Conservation (phyloP, 2,888 invertebrate genomes). For the Caenorhabditis becei region DNA sequence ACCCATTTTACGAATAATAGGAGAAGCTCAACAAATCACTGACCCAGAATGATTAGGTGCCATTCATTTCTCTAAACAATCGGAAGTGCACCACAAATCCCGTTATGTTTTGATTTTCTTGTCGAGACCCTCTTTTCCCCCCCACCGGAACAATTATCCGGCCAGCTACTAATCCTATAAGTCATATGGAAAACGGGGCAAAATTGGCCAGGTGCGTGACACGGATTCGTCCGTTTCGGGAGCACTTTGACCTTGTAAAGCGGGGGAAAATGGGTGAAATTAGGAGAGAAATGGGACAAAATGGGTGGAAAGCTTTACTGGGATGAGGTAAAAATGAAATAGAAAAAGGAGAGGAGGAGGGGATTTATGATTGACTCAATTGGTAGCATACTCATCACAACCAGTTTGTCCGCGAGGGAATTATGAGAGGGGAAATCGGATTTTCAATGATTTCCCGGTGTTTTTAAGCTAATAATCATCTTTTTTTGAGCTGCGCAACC, state of each 20-base stretch:
- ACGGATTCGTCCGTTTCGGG: conserved; percentile 6
- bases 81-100: neutral
- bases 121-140: neutral
- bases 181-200: conserved; percentile 25
- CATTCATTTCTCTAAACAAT: neutral
- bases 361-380: conserved; percentile 10
- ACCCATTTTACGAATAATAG: too few relatives aligned
- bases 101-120: conserved; percentile 7
- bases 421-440: neutral
- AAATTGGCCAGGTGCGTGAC: conserved; percentile 41
- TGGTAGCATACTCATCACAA: conserved; percentile 3
- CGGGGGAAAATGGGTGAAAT: conserved; percentile 2
- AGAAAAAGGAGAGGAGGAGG: neutral
- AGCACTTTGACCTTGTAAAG: conserved; percentile 3
- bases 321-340: conserved; percentile 7
- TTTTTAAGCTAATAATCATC: conserved; percentile 11
- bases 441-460: conserved; percentile 1
- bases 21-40: too few relatives aligned
- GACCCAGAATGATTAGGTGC: too few relatives aligned
- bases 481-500: neutral
- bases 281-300: neutral
- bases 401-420: neutral
- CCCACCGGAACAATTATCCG: conserved; percentile 1
- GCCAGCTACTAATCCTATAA: conserved; percentile 46
- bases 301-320: too few relatives aligned